Conservation (phyloP, 2,797 vertebrate species). For the Dromococcyx pavoninus region DNA sequence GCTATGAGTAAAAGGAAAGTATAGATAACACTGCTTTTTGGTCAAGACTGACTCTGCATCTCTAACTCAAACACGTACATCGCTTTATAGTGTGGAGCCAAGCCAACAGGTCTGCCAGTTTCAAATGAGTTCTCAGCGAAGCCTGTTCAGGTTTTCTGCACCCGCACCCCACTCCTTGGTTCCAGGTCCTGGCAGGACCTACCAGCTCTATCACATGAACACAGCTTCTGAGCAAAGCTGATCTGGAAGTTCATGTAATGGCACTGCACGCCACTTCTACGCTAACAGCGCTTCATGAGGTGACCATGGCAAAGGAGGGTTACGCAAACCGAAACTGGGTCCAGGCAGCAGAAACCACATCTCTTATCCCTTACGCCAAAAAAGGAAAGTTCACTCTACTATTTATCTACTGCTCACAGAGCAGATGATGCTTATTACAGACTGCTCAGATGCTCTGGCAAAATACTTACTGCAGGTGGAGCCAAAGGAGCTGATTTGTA, state of each 20-base stretch:
- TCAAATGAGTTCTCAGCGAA: not conserved
- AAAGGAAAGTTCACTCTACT: not conserved
- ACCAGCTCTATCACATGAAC: not conserved
- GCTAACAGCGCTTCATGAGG: not conserved
- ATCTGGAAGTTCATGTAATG: not conserved
- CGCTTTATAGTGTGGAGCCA: not conserved
- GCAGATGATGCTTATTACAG: not conserved
- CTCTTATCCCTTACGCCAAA: not conserved
- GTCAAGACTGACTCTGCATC: not conserved
- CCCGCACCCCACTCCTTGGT: no score
- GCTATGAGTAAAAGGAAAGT: not conserved
- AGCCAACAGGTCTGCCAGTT: not conserved
- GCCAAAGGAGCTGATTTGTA: constrained; percentile 55
- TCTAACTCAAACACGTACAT: not conserved
- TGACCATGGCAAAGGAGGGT: not conserved
- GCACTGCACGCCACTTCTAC: not conserved
- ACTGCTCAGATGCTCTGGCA: not conserved
- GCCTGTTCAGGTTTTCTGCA: not conserved
- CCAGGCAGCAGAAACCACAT: not conserved
- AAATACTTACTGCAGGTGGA: constrained; percentile 57
- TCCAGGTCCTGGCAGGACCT: not conserved
- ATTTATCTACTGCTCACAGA: not conserved
- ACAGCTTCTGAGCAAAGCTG: not conserved
- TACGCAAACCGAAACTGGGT: not conserved
- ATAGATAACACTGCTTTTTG: not conserved